Evolutionary conservation across 1,140 invertebrate genomes (phyloP), one percentile per base, ranked within the genome.

Genomic region (Meloidogyne chitwoodi): DNA sequence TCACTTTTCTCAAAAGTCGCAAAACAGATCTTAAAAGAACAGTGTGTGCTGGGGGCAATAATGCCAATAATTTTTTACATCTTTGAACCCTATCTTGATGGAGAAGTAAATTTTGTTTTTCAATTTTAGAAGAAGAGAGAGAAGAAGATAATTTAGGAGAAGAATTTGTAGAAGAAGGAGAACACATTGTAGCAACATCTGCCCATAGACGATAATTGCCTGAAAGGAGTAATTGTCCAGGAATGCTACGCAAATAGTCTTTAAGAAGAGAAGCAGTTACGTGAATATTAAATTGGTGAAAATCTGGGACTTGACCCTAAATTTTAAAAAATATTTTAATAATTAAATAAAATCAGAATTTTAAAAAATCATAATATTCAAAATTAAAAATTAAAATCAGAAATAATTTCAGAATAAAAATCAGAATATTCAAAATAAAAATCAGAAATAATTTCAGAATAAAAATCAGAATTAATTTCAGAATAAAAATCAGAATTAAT

Each of bases 181-280:
- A 19, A 6, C 19, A 24, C 70, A 68, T 69, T 16, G 64, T 70
- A 31, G 29, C 34, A 26, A 81, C 73, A 61, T 82, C 83, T 22
- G 84, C 79, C 81, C 81, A 82, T 6, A 84, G 61, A 38, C 76
- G 79, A 66, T 84, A 82, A 44, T 82, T 82, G 24, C 78, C 79
- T 5, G 82, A 84, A 38, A 82, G 65, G 16, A 82, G 71, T n/a
- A 82, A 24, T 27, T 84, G 74, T 4, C 81, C 81, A 19, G 81
- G 81, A 68, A 82, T 82, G 29, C 69, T 67, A n/a, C 81, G 82
- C 26, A 82, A 65, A 63, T 82, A 82, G 8, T 82, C 81, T 80
- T 82, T 82, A 19, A 82, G 70, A 24, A 82, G 64, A 0, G 81
- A 82, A 29, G 81, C 81, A 56, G 79, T 84, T 26, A 81, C 82